Evolutionary conservation across 1,140 invertebrate genomes (phyloP), one percentile per base, ranked within the genome.

Genomic region (Drosophila pseudoobscura): DNA sequence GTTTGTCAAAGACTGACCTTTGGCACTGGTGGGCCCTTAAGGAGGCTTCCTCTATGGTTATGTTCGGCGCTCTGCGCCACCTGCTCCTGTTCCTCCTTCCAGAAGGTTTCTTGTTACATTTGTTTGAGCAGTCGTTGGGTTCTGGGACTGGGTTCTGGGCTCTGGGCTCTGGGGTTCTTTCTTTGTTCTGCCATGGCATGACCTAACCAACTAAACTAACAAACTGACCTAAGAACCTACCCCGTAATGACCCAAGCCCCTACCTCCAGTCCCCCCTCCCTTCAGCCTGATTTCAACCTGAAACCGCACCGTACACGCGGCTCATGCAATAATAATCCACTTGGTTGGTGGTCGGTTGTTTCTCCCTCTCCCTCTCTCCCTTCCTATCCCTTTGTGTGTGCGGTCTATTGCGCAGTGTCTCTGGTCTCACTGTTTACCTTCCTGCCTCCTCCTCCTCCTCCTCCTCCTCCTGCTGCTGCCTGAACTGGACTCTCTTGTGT

Each of bases 201-300:
- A 69, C 65, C 65, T 69, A 69, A 69, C 65, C 63, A 49, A 43
- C 63, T 69, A 69, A 69, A 45, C 65, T 52, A 69, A 69, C 65
- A 69, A 69, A 69, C 65, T 69, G 65, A 69, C 65, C 65, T 68
- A 68, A 69, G 63, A 64, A 68, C 66, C 63, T 52, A 43, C 35
- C 49, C 35, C 35, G 45, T 43, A 43, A 44, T 56, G 26, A 29
- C 60, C 49, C 24, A 9, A 11, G 17, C 17, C 17, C 17, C 17
- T 17, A 17, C 17, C 17, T 1, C 17, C 17, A 17, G 17, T 17
- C 17, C 17, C 17, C 17, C 15, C 15, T n/a, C 29, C 17, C 24
- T 26, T 0, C 24, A 3, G 13, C 26, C 45, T 13, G 49, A n/a
- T 22, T 24, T 70, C 64, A 57, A 69, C 66, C 66, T 70, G 64